phyloP scores from a whole-genome alignment of 2,113 vertebrate genomes.

The Dolichallabes microphthalmus region DNA sequence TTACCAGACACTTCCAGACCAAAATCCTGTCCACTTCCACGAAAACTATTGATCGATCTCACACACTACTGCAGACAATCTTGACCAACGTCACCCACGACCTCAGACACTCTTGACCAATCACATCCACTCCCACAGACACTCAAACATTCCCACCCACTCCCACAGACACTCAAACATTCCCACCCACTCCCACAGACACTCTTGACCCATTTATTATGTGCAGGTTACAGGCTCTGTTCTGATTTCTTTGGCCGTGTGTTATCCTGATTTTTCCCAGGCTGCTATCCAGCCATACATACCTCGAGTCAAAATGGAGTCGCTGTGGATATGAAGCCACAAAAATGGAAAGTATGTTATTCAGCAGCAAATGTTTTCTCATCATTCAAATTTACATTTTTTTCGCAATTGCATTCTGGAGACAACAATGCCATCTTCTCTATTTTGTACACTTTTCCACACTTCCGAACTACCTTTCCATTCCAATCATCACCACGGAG shows the following conservation, averaged over 20 bases:
- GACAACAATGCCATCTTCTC: neutral
- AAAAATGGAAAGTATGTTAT: neutral
- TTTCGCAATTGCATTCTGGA: neutral
- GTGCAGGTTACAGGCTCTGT: neutral
- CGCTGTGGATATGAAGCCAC: neutral
- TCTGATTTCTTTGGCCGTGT: neutral
- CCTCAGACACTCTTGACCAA: neutral
- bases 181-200: neutral
- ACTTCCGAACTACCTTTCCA: conserved; percentile 8
- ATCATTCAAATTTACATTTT: neutral
- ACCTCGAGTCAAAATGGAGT: neutral
- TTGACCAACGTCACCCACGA: neutral
- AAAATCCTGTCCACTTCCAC: neutral
- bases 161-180: neutral
- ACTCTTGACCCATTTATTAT: neutral
- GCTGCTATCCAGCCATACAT: neutral
- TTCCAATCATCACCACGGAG: neutral
- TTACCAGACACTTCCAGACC: too few species aligned
- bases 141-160: neutral
- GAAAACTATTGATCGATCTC: neutral
- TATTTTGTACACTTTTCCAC: neutral
- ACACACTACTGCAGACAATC: neutral
- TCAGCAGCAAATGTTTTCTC: neutral
- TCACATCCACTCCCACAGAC: neutral
- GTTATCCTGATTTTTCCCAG: neutral